A percentile compares a stretch with the other conserved stretches of the same genome.
Evolutionary conservation across 2,888 invertebrate genomes (phyloP).

Genomic region (Ephialtes manifestator): DNA sequence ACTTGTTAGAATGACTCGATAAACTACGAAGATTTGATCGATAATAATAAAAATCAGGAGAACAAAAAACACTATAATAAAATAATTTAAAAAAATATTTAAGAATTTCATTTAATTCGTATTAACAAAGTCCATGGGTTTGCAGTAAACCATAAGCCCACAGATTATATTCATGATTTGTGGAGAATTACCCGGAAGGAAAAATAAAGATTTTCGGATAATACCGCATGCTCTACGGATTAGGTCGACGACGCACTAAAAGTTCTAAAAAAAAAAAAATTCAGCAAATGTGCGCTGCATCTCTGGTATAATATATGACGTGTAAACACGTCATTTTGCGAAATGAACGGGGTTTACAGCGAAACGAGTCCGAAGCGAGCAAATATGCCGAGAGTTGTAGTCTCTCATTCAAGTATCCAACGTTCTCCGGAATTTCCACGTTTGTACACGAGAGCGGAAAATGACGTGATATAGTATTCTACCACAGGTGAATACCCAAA

Average conservation of each 20-base stretch:
- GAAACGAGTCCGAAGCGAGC: constrained; percentile 63
- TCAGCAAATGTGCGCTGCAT: constrained; percentile 44
- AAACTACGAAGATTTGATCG: too few species aligned
- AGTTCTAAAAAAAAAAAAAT: constrained; percentile 22
- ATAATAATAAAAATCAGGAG: too few species aligned
- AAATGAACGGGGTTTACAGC: constrained; percentile 54
- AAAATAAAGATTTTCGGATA: constrained; percentile 1
- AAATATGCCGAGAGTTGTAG: constrained; percentile 55
- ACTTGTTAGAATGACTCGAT: too few species aligned
- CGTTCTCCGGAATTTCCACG: constrained; percentile 54
- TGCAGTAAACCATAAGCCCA: too few species aligned
- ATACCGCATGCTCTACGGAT: background rate
- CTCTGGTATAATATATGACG: constrained; percentile 54
- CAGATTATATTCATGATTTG: too few species aligned
- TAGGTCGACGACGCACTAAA: background rate
- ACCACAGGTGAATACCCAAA: constrained; percentile 54
- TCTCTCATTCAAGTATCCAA: constrained; percentile 36
- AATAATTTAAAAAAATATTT: too few species aligned
- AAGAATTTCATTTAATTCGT: too few species aligned
- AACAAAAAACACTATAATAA: too few species aligned
- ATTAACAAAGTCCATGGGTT: too few species aligned
- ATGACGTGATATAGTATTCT: constrained; percentile 64
- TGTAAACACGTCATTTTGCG: constrained; percentile 56
- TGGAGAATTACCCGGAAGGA: background rate
- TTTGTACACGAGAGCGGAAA: constrained; percentile 55